Percentiles rank a stretch among this genome's conserved stretches.
These are phyloP conservation scores for Corythornis vintsioides DNA, from an alignment of 2,113 vertebrate species.

Conservation along the genomic window DNA sequence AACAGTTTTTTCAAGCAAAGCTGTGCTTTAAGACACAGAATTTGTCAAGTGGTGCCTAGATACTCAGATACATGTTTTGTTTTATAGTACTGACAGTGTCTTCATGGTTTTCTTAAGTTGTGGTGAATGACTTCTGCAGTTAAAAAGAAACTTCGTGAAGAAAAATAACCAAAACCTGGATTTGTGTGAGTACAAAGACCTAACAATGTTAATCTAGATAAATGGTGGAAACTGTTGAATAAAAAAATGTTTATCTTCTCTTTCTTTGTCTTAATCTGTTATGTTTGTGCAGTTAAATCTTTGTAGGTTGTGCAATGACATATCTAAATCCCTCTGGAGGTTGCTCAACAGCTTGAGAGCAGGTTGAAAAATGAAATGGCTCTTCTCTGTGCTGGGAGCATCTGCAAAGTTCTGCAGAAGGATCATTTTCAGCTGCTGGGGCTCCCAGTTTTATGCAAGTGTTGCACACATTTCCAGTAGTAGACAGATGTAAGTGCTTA, in stretches of 20 bases:
- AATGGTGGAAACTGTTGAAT: slow-evolving; percentile 2
- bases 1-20: background rate
- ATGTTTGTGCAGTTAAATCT: background rate
- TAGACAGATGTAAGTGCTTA: background rate
- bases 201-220: background rate
- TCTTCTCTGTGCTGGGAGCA: background rate
- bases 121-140: background rate
- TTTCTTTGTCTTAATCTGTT: background rate
- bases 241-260: slow-evolving; percentile 2
- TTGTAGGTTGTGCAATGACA: background rate
- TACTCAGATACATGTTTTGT: background rate
- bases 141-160: background rate
- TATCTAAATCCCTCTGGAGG: background rate
- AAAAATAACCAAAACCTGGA: background rate
- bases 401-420: background rate
- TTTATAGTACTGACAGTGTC: background rate
- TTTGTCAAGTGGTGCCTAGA: background rate
- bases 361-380: background rate
- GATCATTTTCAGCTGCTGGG: background rate
- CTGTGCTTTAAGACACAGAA: background rate
- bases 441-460: background rate
- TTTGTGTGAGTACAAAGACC: background rate
- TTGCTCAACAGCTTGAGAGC: background rate
- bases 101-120: background rate
- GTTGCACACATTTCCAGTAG: background rate